Conservation (phyloP, 2,797 vertebrate species). For the Oceanodroma leucorhoa region DNA sequence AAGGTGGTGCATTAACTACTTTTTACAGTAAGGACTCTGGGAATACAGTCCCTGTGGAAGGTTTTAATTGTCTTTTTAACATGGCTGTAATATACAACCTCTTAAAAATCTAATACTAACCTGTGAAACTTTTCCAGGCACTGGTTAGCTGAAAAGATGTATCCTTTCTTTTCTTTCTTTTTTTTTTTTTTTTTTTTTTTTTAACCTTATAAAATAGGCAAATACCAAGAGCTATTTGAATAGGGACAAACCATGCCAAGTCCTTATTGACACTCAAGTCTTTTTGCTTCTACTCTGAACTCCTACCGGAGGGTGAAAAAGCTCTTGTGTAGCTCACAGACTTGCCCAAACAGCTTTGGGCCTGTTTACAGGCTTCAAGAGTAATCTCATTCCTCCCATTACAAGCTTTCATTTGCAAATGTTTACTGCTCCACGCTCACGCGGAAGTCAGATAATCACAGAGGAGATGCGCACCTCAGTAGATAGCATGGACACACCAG, state of each 20-base stretch:
- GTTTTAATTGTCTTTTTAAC: constrained; percentile 44
- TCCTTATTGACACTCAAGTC: background rate
- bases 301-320: constrained; percentile 10
- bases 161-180: background rate
- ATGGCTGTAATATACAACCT: background rate
- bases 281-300: background rate
- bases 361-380: background rate
- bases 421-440: background rate
- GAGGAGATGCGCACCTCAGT: background rate
- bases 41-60: background rate
- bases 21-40: background rate
- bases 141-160: constrained; percentile 12
- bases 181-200: background rate
- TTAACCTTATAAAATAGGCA: constrained; percentile 27
- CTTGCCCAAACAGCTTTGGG: constrained; percentile 54
- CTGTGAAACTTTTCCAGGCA: constrained; percentile 56
- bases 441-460: background rate
- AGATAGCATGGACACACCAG: rapidly evolving
- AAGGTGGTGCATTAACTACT: background rate
- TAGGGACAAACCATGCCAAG: constrained; percentile 31
- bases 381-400: background rate
- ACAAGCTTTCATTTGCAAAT: constrained; percentile 27
- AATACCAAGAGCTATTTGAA: constrained; percentile 50
- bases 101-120: constrained; percentile 41
- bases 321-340: background rate